Percentiles rank a stretch among this genome's conserved stretches.
These are phyloP conservation scores for Enteromius anoplus DNA, from an alignment of 2,797 vertebrate genomes.

Conservation along the genomic window DNA sequence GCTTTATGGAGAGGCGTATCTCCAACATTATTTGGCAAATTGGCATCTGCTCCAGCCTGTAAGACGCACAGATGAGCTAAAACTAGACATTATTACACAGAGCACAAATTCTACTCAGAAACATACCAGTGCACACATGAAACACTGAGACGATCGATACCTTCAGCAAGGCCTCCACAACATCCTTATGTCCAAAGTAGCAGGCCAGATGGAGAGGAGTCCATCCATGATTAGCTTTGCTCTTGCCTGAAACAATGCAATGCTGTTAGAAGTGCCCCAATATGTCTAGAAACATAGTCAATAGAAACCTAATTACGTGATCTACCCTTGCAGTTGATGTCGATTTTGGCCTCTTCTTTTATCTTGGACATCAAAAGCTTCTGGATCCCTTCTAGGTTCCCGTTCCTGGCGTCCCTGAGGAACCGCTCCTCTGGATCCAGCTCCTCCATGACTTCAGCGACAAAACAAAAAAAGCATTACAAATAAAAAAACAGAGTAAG, in stretches of 20 bases:
- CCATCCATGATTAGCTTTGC: conserved; percentile 96
- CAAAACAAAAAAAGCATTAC: not conserved
- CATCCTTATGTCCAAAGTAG: conserved; percentile 93
- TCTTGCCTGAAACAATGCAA: conserved; percentile 81
- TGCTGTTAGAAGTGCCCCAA: not conserved
- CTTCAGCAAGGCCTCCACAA: conserved; percentile 91
- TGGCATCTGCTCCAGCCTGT: conserved; percentile 90
- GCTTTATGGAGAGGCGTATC: conserved; percentile 94
- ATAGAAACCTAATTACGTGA: not conserved
- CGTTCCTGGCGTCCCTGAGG: conserved; percentile 89
- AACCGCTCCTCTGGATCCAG: conserved; percentile 88
- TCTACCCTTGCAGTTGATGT: conserved; percentile 96
- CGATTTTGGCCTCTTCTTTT: conserved; percentile 76
- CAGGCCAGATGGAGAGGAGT: conserved; percentile 94
- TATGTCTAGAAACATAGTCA: not conserved
- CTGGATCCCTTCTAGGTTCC: conserved; percentile 84
- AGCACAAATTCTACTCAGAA: not conserved
- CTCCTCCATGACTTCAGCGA: conserved; percentile 72
- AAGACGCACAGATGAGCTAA: conserved; percentile 45
- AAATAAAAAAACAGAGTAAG: not conserved
- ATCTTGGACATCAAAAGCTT: conserved; percentile 79
- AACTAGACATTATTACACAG: not conserved
- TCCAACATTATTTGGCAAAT: conserved; percentile 91
- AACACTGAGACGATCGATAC: conserved; percentile 64
- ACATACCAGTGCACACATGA: conserved; percentile 22